Base-by-base conservation (phyloP, 2,113 vertebrate genomes). In the Hippocampus barbouri region DNA sequence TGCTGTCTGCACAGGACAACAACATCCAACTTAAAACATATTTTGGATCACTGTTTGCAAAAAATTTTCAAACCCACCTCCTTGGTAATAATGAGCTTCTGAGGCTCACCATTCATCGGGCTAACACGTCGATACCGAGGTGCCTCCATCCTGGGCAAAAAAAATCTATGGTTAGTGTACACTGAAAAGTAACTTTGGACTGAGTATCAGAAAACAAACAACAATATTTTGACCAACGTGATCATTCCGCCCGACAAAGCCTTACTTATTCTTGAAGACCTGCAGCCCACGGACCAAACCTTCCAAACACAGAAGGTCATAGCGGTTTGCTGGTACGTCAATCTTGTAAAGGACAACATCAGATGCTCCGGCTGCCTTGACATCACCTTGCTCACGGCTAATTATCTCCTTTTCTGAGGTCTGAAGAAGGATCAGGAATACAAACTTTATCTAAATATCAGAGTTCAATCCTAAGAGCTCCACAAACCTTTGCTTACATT, bases 401-500 rank as follows among this genome's bases (percentile, higher is more conserved):
- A 99, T 94, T 72, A 98, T 93, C 69, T 97, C 95, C 82, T 94
- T 98, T 87, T 99, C 97, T 1, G 97, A 94, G 11, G 97, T 99
- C 97, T 99, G 88, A 57, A 20, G 56, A 0, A 25, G 41, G 53
- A 49, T 54, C 1, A 70, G 27, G 16, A 27, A 16, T 25, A 60
- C 57, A 57, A 2, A 30, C 53, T 56, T 56, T 23, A 30, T 0
- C 30, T 61, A 21, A 15, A 47, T 10, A 34, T 62, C 40, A 54
- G 0, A 47, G 54, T 54, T 71, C 47, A 65, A 64, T 15, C 2
- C 21, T 4, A 54, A n/a, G 10, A 21, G 8, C 9, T 53, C 20
- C 20, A 53, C 18, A 20, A 7, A 53, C 38, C 12, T 64, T 43
- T 64, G 20, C 8, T 3, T 40, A n/a, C 9, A 38, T 61, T 16